These are phyloP conservation scores for Theretra japonica DNA, from an alignment of 2,888 invertebrate species.

Conservation along the genomic window DNA sequence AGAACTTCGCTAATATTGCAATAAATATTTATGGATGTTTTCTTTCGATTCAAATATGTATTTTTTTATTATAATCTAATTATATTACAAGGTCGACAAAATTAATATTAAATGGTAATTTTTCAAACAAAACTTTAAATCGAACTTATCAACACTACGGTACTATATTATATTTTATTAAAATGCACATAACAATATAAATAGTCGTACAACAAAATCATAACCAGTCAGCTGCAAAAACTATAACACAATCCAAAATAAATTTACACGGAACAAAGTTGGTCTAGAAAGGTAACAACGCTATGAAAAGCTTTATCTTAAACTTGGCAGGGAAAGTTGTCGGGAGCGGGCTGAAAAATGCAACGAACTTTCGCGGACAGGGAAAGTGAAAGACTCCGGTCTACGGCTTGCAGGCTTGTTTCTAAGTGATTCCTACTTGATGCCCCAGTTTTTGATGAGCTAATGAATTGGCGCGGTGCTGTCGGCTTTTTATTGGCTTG, in stretches of 20 bases:
- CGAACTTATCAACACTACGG: no score
- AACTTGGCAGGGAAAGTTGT: constrained; percentile 73
- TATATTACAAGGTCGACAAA: no score
- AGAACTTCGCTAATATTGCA: not conserved
- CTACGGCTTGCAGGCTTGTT: constrained; percentile 40
- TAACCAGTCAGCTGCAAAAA: not conserved
- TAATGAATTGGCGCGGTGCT: constrained; percentile 1
- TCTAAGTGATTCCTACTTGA: constrained; percentile 23
- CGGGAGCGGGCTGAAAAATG: constrained; percentile 74
- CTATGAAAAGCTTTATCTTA: constrained; percentile 54
- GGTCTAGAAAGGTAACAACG: not conserved
- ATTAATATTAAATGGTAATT: no score
- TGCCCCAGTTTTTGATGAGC: constrained; percentile 19
- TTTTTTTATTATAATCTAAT: no score
- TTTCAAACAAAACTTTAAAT: no score
- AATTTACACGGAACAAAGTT: not conserved
- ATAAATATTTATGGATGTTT: not conserved
- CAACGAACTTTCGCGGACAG: constrained; percentile 68
- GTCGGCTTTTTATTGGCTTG: constrained; percentile 1
- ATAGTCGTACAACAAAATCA: no score
- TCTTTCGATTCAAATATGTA: no score
- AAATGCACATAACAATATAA: no score
- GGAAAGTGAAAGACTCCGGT: constrained; percentile 64
- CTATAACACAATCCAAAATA: not conserved
- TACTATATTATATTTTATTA: no score